These are phyloP conservation scores for Microdon myrmicae DNA, from an alignment of 2,888 invertebrate genomes.

Conservation along the genomic window DNA sequence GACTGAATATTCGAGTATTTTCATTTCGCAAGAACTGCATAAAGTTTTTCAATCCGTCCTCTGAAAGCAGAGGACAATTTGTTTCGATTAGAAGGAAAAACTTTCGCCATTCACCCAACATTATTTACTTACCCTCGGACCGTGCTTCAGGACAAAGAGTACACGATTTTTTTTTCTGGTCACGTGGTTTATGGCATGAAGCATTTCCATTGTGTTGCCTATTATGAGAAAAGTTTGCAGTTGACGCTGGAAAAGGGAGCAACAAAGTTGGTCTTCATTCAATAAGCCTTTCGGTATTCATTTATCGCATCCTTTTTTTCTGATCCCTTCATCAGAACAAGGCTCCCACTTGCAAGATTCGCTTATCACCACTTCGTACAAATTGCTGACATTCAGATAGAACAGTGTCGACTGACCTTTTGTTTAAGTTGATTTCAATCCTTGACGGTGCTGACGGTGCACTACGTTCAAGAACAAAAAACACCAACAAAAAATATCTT, in stretches of 20 bases:
- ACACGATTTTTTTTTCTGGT: constrained; percentile 19
- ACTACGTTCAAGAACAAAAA: not conserved
- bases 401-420: constrained; percentile 24
- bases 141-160: not conserved
- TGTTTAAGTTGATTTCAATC: constrained; percentile 21
- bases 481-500: too few relatives aligned
- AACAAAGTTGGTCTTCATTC: constrained; percentile 13
- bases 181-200: constrained; percentile 31
- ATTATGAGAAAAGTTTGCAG: constrained; percentile 42
- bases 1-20: not conserved
- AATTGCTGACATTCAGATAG: constrained; percentile 37
- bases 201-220: constrained; percentile 44
- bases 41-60: constrained; percentile 27
- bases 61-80: constrained; percentile 22
- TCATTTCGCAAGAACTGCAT: constrained; percentile 10
- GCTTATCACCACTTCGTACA: constrained; percentile 26
- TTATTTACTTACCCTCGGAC: constrained; percentile 36
- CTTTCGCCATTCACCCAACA: constrained; percentile 33
- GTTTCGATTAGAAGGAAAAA: constrained; percentile 27
- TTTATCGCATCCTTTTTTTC: constrained; percentile 12
- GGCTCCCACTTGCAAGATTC: constrained; percentile 18
- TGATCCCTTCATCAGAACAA: not conserved
- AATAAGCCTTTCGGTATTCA: constrained; percentile 32
- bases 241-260: constrained; percentile 1
- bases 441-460: constrained; percentile 20